Evolutionary conservation across 92 coral and sea anemone genomes (phyloP), one percentile per base, ranked within the genome.

Genomic region (Nematostella vectensis): DNA sequence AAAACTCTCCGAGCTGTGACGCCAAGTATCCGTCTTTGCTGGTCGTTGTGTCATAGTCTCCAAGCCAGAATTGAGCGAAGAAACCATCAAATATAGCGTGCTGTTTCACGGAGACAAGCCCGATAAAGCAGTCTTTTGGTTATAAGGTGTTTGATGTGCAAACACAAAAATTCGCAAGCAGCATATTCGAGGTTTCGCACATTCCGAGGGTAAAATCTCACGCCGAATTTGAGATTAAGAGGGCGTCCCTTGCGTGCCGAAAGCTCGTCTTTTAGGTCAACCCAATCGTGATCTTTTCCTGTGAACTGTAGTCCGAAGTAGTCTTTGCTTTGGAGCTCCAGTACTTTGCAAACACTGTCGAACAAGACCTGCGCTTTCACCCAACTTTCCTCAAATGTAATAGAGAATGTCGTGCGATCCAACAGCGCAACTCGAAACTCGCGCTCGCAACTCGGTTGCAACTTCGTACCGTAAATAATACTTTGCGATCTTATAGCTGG

Each of bases 251-350:
- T 62, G 44, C 80, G 96, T 4, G 79, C 47, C 3, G 88, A 72
- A 12, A 89, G 69, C 33, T 68, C 78, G 56, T 60, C 65, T 8
- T 55, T 54, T 4, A 77, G 38, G 11, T 74, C 68, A 15, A 89
- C 36, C 96, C 96, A 89, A 49, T 88, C 75, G 30, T 84, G 66
- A 38, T 89, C 89, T 29, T 94, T 94, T 54, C 79, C 95, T 0
- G 87, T 71, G 75, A 63, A 89, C 44, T 89, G 94, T 48, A 89
- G 55, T 9, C 96, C 96, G 49, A 85, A 89, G 56, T 50, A 70
- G 25, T 24, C 75, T 24, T 71, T 65, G 19, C 72, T 87, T 21
- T 77, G 76, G 39, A 89, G 49, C 24, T 51, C 57, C 13, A 89
- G 67, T 25, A 67, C 77, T 23, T 74, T 63, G 17, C 95, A 73